Conservation (phyloP, 2,113 vertebrate species). For the Oryctolagus cuniculus region mOryCun1.1 NC_091438.1:152417001-152417500, state of each 20-base stretch:
- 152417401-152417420: not conserved
- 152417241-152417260: not conserved
- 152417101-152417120: too few species aligned
- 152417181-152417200: not conserved
- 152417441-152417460: not conserved
- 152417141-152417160: not conserved
- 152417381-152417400: accelerated
- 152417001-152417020: not conserved
- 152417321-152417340: too few species aligned
- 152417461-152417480: not conserved
- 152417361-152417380: accelerated
- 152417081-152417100: not conserved
- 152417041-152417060: not conserved
- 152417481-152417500: not conserved
- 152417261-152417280: not conserved
- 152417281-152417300: too few species aligned
- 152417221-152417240: not conserved
- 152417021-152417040: not conserved
- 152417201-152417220: not conserved
- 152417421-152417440: accelerated
- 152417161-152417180: not conserved
- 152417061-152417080: not conserved
- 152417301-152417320: not conserved
- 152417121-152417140: not conserved
- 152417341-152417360: accelerated